Evolutionary conservation across 1,140 invertebrate genomes (phyloP).

Genomic region (Drosophila simulans): DNA sequence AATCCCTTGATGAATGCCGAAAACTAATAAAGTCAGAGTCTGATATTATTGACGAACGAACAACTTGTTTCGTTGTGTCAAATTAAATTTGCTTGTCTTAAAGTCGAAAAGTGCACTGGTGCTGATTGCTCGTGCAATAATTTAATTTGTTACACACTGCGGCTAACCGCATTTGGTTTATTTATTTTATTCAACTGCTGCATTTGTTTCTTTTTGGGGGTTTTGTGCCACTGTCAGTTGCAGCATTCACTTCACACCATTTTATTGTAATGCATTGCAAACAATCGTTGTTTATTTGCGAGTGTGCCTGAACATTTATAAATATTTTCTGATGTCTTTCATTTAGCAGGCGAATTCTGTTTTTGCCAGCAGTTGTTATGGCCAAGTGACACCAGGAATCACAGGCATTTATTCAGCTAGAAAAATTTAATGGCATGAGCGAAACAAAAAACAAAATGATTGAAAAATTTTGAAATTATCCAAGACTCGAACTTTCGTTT

Average conservation of each 20-base stretch:
- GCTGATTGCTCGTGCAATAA: constrained; percentile 46
- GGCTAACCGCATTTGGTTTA: constrained; percentile 59
- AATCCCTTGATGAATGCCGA: neutral
- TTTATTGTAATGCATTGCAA: constrained; percentile 31
- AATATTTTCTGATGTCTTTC: constrained; percentile 42
- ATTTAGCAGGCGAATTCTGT: constrained; percentile 24
- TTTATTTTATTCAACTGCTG: constrained; percentile 33
- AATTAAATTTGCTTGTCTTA: constrained; percentile 8
- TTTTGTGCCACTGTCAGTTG: constrained; percentile 56
- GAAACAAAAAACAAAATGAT: constrained; percentile 1
- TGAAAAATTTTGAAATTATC: constrained; percentile 14
- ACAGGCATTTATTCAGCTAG: neutral
- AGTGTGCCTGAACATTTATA: constrained; percentile 19
- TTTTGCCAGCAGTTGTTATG: constrained; percentile 31
- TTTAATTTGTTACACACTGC: constrained; percentile 71
- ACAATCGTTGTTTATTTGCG: constrained; percentile 28
- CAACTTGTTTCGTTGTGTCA: constrained; percentile 1
- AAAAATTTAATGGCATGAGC: constrained; percentile 5
- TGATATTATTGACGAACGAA: neutral
- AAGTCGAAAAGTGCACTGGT: constrained; percentile 7
- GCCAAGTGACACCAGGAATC: constrained; percentile 14
- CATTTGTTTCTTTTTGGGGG: constrained; percentile 22
- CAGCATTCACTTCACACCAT: constrained; percentile 44
- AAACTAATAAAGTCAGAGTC: constrained; percentile 3
- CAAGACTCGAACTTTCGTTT: constrained; percentile 21